phyloP scores from a whole-genome alignment of 2,888 invertebrate genomes.

The Oeneis ivallda region DNA sequence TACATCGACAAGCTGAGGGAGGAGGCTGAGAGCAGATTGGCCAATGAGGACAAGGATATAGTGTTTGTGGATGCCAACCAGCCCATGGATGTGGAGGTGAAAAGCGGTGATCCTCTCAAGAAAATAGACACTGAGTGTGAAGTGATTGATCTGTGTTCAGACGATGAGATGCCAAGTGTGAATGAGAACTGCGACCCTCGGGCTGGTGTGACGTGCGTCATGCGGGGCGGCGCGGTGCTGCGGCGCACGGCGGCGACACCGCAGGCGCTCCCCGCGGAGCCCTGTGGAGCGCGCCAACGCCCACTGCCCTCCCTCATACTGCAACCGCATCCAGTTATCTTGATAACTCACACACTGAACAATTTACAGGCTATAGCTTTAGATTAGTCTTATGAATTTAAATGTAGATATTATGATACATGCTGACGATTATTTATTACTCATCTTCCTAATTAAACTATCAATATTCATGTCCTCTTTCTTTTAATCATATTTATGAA shows the following conservation, averaged over 20 bases:
- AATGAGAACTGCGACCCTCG: slow-evolving; percentile 75
- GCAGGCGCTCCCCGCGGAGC: slow-evolving; percentile 64
- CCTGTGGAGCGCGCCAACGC: slow-evolving; percentile 69
- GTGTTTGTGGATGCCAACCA: slow-evolving; percentile 71
- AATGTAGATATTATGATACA: slow-evolving; percentile 55
- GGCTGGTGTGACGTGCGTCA: slow-evolving; percentile 65
- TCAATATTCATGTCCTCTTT: slow-evolving; percentile 60
- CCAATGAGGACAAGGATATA: slow-evolving; percentile 63
- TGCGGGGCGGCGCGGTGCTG: slow-evolving; percentile 67
- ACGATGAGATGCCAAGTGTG: slow-evolving; percentile 79
- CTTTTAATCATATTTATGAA: slow-evolving; percentile 27
- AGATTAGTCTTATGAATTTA: slow-evolving; percentile 66
- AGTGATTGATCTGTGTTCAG: slow-evolving; percentile 86
- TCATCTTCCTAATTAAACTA: slow-evolving; percentile 61
- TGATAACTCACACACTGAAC: slow-evolving; percentile 71
- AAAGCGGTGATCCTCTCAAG: slow-evolving; percentile 61
- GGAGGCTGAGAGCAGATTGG: slow-evolving; percentile 53
- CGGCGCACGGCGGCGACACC: slow-evolving; percentile 70
- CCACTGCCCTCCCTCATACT: slow-evolving; percentile 65
- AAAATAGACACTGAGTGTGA: slow-evolving; percentile 70
- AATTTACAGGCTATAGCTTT: slow-evolving; percentile 76
- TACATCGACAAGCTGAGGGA: slow-evolving; percentile 61
- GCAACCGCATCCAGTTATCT: slow-evolving; percentile 71
- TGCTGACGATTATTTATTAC: slow-evolving; percentile 71
- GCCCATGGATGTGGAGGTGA: slow-evolving; percentile 52